Conservation (phyloP, 2,113 vertebrate species). For the Grus americana region DNA sequence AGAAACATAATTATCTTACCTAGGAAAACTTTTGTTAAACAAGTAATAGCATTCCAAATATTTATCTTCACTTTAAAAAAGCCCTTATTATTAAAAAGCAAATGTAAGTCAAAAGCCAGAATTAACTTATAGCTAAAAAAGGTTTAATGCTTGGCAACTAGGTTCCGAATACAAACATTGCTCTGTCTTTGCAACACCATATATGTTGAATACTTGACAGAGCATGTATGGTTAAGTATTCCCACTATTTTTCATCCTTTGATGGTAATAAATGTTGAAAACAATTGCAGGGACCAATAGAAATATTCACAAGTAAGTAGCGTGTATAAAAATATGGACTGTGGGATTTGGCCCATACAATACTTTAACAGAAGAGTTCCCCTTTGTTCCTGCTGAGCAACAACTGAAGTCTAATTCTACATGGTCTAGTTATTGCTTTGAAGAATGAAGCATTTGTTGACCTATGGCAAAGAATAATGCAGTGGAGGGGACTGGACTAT, state of each 20-base stretch:
- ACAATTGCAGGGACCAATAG: neutral
- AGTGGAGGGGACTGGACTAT: neutral
- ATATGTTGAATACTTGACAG: neutral
- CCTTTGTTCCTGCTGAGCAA: neutral
- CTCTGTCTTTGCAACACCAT: neutral
- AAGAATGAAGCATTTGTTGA: neutral
- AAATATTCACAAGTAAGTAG: neutral
- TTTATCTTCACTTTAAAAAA: neutral
- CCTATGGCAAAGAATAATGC: neutral
- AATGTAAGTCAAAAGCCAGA: neutral
- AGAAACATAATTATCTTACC: neutral
- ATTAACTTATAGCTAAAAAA: neutral
- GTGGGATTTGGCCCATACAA: neutral
- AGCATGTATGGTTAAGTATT: neutral
- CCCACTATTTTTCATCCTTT: neutral
- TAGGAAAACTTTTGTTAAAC: neutral
- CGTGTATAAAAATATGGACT: neutral
- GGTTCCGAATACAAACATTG: neutral
- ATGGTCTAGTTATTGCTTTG: neutral
- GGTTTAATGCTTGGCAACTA: neutral
- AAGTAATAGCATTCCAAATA: neutral
- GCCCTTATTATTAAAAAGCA: neutral
- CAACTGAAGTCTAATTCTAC: neutral
- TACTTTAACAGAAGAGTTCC: neutral
- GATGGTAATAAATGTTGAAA: neutral